Evolutionary conservation across 2,888 invertebrate species (phyloP).

Genomic region (Oscheius sp.): DNA sequence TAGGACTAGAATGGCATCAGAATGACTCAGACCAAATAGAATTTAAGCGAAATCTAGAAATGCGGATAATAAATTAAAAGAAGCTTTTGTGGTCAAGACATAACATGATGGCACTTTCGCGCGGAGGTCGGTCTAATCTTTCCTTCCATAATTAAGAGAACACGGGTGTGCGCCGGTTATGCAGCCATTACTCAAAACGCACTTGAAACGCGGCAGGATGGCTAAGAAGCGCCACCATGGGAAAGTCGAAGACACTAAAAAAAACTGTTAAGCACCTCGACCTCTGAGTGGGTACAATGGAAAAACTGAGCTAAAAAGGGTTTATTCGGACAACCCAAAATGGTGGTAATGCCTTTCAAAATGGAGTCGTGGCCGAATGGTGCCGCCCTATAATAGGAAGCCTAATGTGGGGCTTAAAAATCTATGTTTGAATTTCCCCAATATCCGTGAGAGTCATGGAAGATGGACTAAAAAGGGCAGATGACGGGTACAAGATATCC

Average conservation of each 20-base stretch:
- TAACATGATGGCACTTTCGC: constrained; percentile 27
- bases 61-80: constrained; percentile 12
- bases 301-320: too few species aligned
- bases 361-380: constrained; percentile 10
- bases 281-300: not conserved
- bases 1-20: too few species aligned
- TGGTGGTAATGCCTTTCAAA: too few species aligned
- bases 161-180: constrained; percentile 30
- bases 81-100: constrained; percentile 22
- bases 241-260: constrained; percentile 29
- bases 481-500: not conserved
- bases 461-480: not conserved
- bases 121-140: constrained; percentile 32
- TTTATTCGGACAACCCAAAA: too few species aligned
- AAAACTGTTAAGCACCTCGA: constrained; percentile 29
- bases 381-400: constrained; percentile 8
- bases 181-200: constrained; percentile 32
- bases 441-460: constrained; percentile 13
- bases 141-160: constrained; percentile 33
- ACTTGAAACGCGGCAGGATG: constrained; percentile 25
- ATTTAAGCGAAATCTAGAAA: too few species aligned
- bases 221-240: constrained; percentile 30
- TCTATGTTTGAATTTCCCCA: constrained; percentile 20
- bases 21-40: too few species aligned
- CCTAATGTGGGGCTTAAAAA: constrained; percentile 16